phyloP scores from a whole-genome alignment of 2,113 vertebrate species.

The Sinocyclocheilus anshuiensis region DNA sequence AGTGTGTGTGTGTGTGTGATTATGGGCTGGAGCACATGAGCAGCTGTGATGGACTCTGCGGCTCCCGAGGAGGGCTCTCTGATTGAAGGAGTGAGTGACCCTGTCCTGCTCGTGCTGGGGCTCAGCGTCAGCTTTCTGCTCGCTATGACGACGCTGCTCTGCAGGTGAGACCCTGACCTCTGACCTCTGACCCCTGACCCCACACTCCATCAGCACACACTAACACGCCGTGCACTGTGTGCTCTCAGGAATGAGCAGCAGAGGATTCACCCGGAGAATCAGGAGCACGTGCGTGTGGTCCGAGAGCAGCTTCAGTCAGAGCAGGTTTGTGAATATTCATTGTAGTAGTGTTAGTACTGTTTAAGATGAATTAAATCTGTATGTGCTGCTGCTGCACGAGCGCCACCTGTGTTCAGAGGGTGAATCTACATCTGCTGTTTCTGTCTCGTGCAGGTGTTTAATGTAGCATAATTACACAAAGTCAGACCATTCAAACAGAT shows the following conservation, averaged over 20 bases:
- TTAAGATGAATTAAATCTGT: no score
- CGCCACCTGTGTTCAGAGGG: no score
- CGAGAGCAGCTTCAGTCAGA: slow-evolving; percentile 92
- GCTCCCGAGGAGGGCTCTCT: slow-evolving; percentile 88
- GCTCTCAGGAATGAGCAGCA: slow-evolving; percentile 83
- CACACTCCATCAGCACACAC: background rate
- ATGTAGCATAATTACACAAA: no score
- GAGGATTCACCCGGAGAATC: slow-evolving; percentile 96
- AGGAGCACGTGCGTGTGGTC: slow-evolving; percentile 89
- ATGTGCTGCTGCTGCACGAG: no score
- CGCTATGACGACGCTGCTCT: slow-evolving; percentile 85
- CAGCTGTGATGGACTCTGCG: slow-evolving; percentile 82
- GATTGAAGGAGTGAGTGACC: slow-evolving; percentile 96
- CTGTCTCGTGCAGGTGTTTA: no score
- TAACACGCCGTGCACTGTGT: background rate
- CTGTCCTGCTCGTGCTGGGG: slow-evolving; percentile 89
- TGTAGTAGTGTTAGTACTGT: no score
- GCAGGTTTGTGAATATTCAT: slow-evolving; percentile 76
- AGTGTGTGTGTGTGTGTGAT: slow-evolving; percentile 44
- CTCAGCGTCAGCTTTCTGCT: slow-evolving; percentile 86
- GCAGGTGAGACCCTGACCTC: slow-evolving; percentile 78
- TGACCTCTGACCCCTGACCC: background rate
- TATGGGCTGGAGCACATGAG: slow-evolving; percentile 64
- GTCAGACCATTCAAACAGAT: no score
- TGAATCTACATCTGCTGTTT: no score